These are phyloP conservation scores for Cheumatopsyche charites DNA, from an alignment of 1,140 invertebrate species.

Conservation along the genomic window DNA sequence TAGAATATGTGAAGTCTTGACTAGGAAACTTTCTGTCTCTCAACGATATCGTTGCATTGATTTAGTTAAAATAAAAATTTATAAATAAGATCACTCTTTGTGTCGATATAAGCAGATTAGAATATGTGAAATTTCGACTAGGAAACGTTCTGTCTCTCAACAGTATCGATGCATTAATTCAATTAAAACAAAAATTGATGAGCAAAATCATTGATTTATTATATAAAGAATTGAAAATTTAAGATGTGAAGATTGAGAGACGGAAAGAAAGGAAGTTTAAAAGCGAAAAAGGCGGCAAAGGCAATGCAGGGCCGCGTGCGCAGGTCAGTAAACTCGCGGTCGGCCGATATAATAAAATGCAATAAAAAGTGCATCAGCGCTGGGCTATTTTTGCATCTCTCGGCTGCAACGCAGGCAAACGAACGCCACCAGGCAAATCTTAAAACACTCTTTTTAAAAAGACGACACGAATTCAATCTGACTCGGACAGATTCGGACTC, in stretches of 20 bases:
- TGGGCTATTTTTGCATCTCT: constrained; percentile 31
- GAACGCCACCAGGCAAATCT: constrained; percentile 14
- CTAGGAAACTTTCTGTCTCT: too few relatives aligned
- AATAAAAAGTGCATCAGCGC: constrained; percentile 30
- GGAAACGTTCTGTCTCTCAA: too few relatives aligned
- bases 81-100: too few relatives aligned
- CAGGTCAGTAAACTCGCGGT: constrained; percentile 29
- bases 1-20: too few relatives aligned
- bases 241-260: background rate
- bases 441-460: constrained; percentile 22
- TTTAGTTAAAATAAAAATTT: too few relatives aligned
- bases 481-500: background rate
- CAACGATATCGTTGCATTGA: too few relatives aligned
- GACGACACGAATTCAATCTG: constrained; percentile 23
- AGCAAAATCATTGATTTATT: too few relatives aligned
- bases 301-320: constrained; percentile 20
- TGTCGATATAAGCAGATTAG: too few relatives aligned
- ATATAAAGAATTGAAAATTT: too few relatives aligned
- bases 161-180: too few relatives aligned
- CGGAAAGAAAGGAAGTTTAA: constrained; percentile 7
- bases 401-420: background rate
- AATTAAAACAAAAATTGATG: too few relatives aligned
- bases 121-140: too few relatives aligned
- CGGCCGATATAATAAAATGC: constrained; percentile 33
- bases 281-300: constrained; percentile 11